phyloP scores from a whole-genome alignment of 1,140 invertebrate species.

The Artemia franciscana region DNA sequence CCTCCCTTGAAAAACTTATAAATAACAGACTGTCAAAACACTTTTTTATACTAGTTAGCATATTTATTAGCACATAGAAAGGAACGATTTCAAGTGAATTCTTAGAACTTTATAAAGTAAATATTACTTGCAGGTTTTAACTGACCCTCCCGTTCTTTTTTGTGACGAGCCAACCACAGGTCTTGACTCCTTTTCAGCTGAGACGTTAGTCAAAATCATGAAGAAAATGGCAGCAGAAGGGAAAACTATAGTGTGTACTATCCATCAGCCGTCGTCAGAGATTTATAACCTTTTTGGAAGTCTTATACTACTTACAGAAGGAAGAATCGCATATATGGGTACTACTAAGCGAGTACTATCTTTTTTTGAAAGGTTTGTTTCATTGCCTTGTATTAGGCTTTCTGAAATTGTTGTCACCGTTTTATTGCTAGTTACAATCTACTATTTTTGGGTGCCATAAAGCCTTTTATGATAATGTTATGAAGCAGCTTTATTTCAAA shows the following conservation, averaged over 20 bases:
- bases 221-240: constrained; percentile 32
- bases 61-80: too few species aligned
- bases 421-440: not conserved
- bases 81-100: too few species aligned
- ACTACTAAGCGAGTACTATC: constrained; percentile 18
- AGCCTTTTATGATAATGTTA: too few species aligned
- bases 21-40: too few species aligned
- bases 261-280: constrained; percentile 67
- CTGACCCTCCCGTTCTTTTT: constrained; percentile 48
- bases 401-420: not conserved
- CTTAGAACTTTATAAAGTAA: too few species aligned
- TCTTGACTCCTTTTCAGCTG: constrained; percentile 53
- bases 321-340: constrained; percentile 55
- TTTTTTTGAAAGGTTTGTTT: constrained; percentile 21
- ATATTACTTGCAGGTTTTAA: constrained; percentile 36
- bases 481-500: too few species aligned
- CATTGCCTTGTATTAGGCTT: constrained; percentile 7
- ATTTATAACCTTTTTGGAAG: constrained; percentile 57
- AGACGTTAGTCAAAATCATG: constrained; percentile 41
- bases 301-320: constrained; percentile 47
- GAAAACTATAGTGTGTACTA: constrained; percentile 55
- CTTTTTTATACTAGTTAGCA: too few species aligned
- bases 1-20: too few species aligned
- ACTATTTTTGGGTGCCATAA: not conserved
- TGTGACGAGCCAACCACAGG: constrained; percentile 64